These are phyloP conservation scores for Lepidocolaptes lacrymiger DNA, from an alignment of 2,797 vertebrate species.

Conservation along the genomic window DNA sequence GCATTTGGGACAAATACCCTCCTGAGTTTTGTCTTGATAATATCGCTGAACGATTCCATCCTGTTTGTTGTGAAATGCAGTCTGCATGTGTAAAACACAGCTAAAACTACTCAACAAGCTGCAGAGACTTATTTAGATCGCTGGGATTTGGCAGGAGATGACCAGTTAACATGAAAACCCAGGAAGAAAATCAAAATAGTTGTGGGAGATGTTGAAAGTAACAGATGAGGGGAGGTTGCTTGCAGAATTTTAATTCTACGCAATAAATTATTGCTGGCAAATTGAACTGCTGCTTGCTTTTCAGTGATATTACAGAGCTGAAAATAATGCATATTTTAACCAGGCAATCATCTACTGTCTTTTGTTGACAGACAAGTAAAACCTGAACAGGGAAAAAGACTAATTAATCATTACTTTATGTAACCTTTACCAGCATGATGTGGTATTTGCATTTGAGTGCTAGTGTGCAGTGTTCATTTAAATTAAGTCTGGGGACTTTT, in stretches of 20 bases:
- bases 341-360: background rate
- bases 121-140: background rate
- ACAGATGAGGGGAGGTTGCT: constrained; percentile 27
- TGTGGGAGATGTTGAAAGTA: constrained; percentile 18
- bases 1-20: background rate
- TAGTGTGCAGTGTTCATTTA: background rate
- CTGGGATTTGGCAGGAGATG: constrained; percentile 22
- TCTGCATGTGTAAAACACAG: background rate
- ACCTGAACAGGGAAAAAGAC: background rate
- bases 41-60: background rate
- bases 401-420: constrained; percentile 12
- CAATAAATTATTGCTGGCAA: constrained; percentile 23
- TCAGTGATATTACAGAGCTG: background rate
- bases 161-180: constrained; percentile 45
- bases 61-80: background rate
- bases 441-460: constrained; percentile 19
- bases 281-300: constrained; percentile 20
- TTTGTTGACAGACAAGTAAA: constrained; percentile 8
- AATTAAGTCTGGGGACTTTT: background rate
- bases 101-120: background rate
- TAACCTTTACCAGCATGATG: background rate
- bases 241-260: constrained; percentile 12
- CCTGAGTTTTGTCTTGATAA: background rate
- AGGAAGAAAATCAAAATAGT: constrained; percentile 50
- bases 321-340: background rate